Evolutionary conservation across 2,797 vertebrate species (phyloP).

Genomic region (Iguana delicatissima): DNA sequence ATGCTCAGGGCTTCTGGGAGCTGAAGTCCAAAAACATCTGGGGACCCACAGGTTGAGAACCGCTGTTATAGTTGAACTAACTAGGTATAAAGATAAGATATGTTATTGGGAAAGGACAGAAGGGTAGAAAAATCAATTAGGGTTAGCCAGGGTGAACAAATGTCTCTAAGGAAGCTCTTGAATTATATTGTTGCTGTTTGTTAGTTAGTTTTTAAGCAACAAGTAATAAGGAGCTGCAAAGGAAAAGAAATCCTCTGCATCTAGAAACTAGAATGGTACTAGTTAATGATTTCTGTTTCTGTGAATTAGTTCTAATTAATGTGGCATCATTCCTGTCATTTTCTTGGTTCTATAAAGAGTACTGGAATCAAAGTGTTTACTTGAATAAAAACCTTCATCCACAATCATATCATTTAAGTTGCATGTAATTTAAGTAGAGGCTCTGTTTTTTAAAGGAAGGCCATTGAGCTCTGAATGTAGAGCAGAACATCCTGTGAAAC

Average conservation of each 20-base stretch:
- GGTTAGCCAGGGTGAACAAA: not conserved
- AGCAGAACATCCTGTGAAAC: not conserved
- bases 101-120: not conserved
- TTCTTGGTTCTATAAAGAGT: not conserved
- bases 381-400: not conserved
- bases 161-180: not conserved
- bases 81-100: not conserved
- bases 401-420: not conserved
- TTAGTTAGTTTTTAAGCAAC: too few relatives aligned
- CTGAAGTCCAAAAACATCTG: too few relatives aligned
- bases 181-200: not conserved
- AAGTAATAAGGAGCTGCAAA: not conserved
- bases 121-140: not conserved
- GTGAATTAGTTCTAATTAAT: not conserved
- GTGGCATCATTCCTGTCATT: not conserved
- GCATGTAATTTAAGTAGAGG: not conserved
- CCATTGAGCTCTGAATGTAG: not conserved
- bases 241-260: not conserved
- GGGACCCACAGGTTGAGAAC: too few relatives aligned
- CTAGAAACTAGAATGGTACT: not conserved
- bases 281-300: not conserved
- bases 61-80: not conserved
- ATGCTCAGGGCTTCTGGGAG: too few relatives aligned
- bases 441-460: not conserved
- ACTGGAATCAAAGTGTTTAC: slow-evolving; percentile 12